A percentile compares a stretch with the other conserved stretches of the same genome.
Evolutionary conservation across 2,113 vertebrate species (phyloP).

Genomic region (Otis tarda): DNA sequence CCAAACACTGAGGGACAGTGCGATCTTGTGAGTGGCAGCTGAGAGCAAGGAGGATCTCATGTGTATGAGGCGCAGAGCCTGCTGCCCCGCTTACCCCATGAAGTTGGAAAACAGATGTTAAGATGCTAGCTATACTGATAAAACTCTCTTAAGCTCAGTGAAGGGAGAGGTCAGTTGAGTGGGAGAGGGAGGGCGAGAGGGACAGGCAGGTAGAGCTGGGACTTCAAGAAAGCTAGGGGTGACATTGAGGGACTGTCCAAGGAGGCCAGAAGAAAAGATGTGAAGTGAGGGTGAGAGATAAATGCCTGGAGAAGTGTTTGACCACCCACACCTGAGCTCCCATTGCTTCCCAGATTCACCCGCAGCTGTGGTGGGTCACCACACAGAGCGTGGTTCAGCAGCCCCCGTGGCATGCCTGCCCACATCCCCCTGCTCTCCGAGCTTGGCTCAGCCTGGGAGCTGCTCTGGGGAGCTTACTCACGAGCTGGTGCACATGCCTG

Average conservation of each 20-base stretch:
- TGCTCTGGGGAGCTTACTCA: not conserved
- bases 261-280: not conserved
- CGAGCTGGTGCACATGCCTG: not conserved
- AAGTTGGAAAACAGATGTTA: not conserved
- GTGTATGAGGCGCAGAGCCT: rapidly evolving
- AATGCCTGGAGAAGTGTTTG: not conserved
- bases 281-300: not conserved
- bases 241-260: not conserved
- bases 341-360: not conserved
- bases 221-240: not conserved
- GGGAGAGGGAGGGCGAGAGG: not conserved
- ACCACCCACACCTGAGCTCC: not conserved
- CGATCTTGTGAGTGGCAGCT: not conserved
- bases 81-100: rapidly evolving
- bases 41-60: rapidly evolving
- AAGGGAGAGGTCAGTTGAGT: not conserved
- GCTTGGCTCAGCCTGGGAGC: not conserved
- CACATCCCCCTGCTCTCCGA: not conserved
- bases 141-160: not conserved
- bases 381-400: not conserved
- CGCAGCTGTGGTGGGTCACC: not conserved
- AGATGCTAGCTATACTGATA: not conserved
- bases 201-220: not conserved
- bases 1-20: not conserved
- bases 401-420: not conserved